phyloP scores from a whole-genome alignment of 2,113 vertebrate genomes.

The Plectropomus leopardus region DNA sequence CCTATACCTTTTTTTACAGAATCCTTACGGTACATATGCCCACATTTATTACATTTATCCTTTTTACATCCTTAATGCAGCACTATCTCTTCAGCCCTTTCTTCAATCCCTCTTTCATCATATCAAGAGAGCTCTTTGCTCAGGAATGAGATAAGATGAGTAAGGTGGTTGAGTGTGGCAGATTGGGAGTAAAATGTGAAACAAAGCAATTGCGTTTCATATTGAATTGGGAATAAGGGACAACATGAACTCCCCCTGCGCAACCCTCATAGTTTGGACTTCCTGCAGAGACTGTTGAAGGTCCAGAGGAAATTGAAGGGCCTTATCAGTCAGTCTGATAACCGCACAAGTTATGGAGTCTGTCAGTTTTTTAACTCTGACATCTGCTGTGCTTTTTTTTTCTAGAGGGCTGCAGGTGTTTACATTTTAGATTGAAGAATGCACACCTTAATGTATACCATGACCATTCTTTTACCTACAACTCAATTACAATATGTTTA shows the following conservation, averaged over 20 bases:
- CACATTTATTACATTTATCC: conserved; percentile 28
- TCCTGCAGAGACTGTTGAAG: conserved; percentile 56
- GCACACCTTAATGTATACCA: background rate
- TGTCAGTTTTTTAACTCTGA: conserved; percentile 33
- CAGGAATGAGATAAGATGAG: conserved; percentile 75
- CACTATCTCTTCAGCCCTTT: conserved; percentile 20
- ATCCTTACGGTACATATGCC: background rate
- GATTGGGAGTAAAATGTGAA: conserved; percentile 82
- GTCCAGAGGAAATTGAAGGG: conserved; percentile 57
- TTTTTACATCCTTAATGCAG: background rate
- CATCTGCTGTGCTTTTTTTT: background rate
- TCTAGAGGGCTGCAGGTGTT: background rate
- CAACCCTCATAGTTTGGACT: conserved; percentile 61
- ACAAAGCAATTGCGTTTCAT: conserved; percentile 87
- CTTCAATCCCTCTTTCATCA: conserved; percentile 40
- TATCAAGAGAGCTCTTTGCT: conserved; percentile 71
- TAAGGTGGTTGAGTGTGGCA: conserved; percentile 74
- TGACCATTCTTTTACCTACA: background rate
- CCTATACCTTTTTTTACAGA: background rate
- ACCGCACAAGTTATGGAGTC: conserved; percentile 34
- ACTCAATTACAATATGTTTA: conserved; percentile 5
- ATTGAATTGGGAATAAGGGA: conserved; percentile 89
- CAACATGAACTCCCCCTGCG: conserved; percentile 56
- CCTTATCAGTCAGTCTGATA: conserved; percentile 51
- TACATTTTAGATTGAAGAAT: background rate